Evolutionary conservation across 2,113 vertebrate species (phyloP), one percentile per base, ranked within the genome.

Genomic region (Pseudorectes ferrugineus): DNA sequence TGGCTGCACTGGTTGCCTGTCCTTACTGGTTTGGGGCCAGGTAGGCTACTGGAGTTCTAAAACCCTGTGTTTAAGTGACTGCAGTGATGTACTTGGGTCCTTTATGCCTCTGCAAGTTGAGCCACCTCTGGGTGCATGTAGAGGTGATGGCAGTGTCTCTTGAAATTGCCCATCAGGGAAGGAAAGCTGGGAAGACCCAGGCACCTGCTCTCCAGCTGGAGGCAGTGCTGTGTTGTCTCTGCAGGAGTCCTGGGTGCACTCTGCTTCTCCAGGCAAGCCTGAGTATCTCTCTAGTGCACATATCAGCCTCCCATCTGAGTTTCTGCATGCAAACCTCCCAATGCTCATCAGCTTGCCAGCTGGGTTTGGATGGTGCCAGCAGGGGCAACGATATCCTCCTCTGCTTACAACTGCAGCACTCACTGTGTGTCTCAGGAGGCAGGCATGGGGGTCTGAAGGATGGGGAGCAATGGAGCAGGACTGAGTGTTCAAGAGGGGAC

Each of bases 241-340:
- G 22, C 17, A 1, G 0, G 2, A 77, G 46, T 40, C 28, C 33
- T 58, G 35, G 31, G 31, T 9, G 1, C 43, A 12, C 24, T 55
- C 59, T 54, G 62, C 58, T 94, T 75, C 75, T 71, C n/a, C 29
- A 51, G 59, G 28, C 1, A 9, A 61, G 42, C 42, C 49, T 28
- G 26, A 20, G 6, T 6, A 23, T 42, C 54, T 35, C 29, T 29
- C 8, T 8, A 66, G 51, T 8, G 26, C 1, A 1, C 9, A 1
- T 12, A 4, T 28, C 55, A 29, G 48, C 57, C 52, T 88, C 24
- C 31, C 8, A 1, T 74, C 49, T 29, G 15, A 68, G n/a, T 54
- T 74, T 51, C 66, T 73, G 24, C 43, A 9, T 5, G 7, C 48
- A 88, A 36, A 48, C 26, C 43, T 73, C 31, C 43, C 1, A 3